Base-by-base conservation (phyloP, 2,888 invertebrate genomes). In the Saturnia japonica region DNA sequence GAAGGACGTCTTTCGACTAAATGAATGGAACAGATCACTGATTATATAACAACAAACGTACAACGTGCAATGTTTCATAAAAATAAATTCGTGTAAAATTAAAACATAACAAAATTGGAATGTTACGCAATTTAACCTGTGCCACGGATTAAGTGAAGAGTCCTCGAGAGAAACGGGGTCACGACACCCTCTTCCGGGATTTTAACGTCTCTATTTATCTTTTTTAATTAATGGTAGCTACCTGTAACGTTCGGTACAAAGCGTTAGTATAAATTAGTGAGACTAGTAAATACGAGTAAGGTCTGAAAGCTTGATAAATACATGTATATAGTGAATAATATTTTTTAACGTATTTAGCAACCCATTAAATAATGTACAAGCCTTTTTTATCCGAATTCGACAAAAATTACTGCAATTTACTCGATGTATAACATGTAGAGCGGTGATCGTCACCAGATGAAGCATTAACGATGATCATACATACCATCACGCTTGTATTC, bases 81-180 rank as follows among this genome's bases (percentile, higher is more conserved):
- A 57, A 57, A 12, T 25, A 25, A 12, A 60, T 54, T 54, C 14
- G 6, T 28, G 57, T 28, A 14, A 60, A 28, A 1, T 12, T 57
- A 12, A 11, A 25, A 60, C 28, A 60, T 4, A 60, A 14, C 14
- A 28, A 14, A 14, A 28, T 28, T 28, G 12, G 28, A 60, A 60
- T 60, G 28, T 28, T 28, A 28, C 57, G 57, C 57, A 60, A 60
- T 14, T 3, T 28, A 60, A 60, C 57, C 57, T 28, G 57, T 28
- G 57, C 25, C 25, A 60, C 25, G 12, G 6, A 28, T 28, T 19
- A 19, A 60, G 57, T 60, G 57, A 60, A 60, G 57, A 25, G 57
- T 60, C 57, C 57, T 64, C 34, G 28, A 68, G 68, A 67, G 69
- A 68, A 70, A 72, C 60, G 69, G 47, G 72, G 70, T 47, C 70